Percentiles rank a stretch among this genome's conserved stretches.
Evolutionary conservation across 2,888 invertebrate species (phyloP).

Genomic region (Acronicta aceris): DNA sequence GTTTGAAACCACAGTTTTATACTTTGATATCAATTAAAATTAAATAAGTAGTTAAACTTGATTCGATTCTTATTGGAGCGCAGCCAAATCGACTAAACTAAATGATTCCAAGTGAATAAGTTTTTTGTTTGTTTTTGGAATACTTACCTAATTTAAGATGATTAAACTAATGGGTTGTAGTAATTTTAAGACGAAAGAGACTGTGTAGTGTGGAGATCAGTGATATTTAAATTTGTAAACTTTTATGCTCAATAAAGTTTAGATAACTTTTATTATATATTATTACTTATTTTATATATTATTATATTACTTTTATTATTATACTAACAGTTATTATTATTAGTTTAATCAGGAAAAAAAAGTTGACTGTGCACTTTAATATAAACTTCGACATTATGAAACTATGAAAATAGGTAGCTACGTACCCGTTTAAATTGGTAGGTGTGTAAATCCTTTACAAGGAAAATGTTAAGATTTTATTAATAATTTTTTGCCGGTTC

Average conservation of each 20-base stretch:
- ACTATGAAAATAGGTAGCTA: no score
- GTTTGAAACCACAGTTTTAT: slow-evolving; percentile 15
- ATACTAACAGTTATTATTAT: no score
- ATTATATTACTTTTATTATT: no score
- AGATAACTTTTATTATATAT: no score
- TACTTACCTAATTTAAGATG: slow-evolving; percentile 3
- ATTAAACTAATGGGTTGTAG: background rate
- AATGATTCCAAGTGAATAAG: slow-evolving; percentile 13
- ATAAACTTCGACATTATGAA: background rate
- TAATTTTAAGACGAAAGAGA: no score
- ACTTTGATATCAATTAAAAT: slow-evolving; percentile 13
- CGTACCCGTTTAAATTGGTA: no score
- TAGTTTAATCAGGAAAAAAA: background rate
- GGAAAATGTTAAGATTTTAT: background rate
- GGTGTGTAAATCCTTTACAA: background rate
- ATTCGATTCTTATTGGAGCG: slow-evolving; percentile 20
- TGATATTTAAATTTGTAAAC: no score
- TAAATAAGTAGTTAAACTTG: slow-evolving; percentile 14
- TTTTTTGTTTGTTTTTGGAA: background rate
- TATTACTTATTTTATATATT: no score
- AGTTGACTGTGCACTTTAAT: background rate
- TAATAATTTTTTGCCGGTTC: background rate
- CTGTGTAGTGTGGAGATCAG: no score
- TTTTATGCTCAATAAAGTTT: no score
- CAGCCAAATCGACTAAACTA: slow-evolving; percentile 20